phyloP scores from a whole-genome alignment of 1,140 invertebrate genomes.

The Drosophila cardini region DNA sequence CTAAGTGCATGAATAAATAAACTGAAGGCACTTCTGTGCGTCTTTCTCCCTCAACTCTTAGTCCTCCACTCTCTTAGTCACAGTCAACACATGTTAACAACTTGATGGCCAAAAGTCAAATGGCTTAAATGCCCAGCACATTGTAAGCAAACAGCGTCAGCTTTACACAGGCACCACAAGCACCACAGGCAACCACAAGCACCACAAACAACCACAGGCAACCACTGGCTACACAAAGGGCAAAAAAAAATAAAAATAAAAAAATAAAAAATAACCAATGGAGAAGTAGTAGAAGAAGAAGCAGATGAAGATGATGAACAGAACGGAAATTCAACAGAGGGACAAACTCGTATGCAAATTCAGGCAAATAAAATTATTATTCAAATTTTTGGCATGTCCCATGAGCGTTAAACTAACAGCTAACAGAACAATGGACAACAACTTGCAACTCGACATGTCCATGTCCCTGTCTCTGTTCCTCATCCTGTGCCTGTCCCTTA shows the following conservation, averaged over 20 bases:
- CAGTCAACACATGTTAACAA: constrained; percentile 80
- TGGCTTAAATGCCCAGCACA: constrained; percentile 75
- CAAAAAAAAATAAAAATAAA: constrained; percentile 11
- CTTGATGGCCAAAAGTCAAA: constrained; percentile 81
- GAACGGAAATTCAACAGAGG: constrained; percentile 11
- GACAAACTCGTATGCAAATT: constrained; percentile 67
- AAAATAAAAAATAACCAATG: not conserved
- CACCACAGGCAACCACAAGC: constrained; percentile 1
- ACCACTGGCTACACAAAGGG: constrained; percentile 7
- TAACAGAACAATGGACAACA: constrained; percentile 70
- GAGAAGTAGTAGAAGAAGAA: not conserved
- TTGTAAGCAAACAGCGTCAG: constrained; percentile 68
- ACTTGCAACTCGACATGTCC: constrained; percentile 44
- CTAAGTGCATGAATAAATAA: constrained; percentile 83
- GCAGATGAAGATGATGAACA: not conserved
- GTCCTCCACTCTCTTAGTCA: constrained; percentile 15
- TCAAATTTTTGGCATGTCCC: constrained; percentile 80
- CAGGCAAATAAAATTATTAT: constrained; percentile 82
- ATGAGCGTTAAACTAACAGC: constrained; percentile 82
- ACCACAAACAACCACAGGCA: constrained; percentile 1
- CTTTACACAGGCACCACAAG: constrained; percentile 7
- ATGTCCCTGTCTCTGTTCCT: not conserved
- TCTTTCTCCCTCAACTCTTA: not conserved
- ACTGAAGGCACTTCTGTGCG: constrained; percentile 69
- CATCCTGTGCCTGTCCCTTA: not conserved